Conservation (phyloP, 2,888 invertebrate genomes). For the Drosophila fungiperda region DNA sequence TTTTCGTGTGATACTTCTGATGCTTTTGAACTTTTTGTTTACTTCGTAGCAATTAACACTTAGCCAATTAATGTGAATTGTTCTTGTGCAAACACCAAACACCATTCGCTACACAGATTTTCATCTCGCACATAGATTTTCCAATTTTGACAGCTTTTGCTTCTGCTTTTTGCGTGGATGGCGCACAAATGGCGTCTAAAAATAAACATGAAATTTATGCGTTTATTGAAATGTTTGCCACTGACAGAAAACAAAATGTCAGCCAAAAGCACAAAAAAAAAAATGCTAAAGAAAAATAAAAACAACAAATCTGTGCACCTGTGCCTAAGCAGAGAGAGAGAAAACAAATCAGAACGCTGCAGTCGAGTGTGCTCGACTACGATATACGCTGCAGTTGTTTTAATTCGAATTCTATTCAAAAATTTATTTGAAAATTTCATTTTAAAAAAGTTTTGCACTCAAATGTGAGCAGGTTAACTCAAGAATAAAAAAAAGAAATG, state of each 20-base stretch:
- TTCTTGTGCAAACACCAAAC: neutral
- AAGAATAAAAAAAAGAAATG: neutral
- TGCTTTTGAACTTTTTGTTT: constrained; percentile 26
- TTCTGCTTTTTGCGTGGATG: neutral
- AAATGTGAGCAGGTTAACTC: no score
- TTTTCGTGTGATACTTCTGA: neutral
- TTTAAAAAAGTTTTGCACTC: no score
- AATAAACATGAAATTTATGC: constrained; percentile 69
- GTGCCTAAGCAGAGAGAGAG: constrained; percentile 28
- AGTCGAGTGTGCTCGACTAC: no score
- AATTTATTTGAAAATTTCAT: no score
- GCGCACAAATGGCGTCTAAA: constrained; percentile 50
- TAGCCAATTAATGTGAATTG: constrained; percentile 45
- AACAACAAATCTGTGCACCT: constrained; percentile 43
- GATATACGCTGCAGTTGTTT: no score
- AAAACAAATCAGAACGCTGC: neutral
- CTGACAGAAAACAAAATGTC: constrained; percentile 51
- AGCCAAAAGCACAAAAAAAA: constrained; percentile 13
- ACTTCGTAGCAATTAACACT: constrained; percentile 22
- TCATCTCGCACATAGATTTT: neutral
- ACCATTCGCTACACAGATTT: neutral
- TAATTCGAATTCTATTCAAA: no score
- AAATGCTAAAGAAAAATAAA: constrained; percentile 15
- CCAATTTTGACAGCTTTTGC: neutral
- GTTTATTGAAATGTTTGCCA: constrained; percentile 64